Conservation (phyloP, 2,113 vertebrate genomes). For the Xyrauchen texanus region DNA sequence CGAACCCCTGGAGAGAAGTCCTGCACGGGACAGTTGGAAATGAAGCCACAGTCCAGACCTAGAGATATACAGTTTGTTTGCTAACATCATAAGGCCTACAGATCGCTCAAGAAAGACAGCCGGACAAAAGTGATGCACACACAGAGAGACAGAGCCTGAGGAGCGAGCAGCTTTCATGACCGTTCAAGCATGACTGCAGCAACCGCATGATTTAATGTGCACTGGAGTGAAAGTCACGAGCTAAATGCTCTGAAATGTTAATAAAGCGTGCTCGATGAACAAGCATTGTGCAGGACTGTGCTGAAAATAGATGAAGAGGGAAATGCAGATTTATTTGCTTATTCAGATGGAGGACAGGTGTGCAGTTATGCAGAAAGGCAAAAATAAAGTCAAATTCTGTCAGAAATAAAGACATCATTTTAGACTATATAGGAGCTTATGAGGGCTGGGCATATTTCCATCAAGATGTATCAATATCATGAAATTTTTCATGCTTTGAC, state of each 20-base stretch:
- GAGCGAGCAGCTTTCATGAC: neutral
- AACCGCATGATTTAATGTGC: slow-evolving; percentile 8
- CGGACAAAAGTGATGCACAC: neutral
- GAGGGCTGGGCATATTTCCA: too few species aligned
- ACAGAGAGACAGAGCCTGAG: slow-evolving; percentile 55
- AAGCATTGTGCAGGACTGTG: neutral
- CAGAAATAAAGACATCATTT: too few species aligned
- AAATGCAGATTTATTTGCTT: slow-evolving; percentile 16
- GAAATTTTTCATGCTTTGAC: too few species aligned
- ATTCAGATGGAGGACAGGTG: neutral
- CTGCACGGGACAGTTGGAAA: too few species aligned
- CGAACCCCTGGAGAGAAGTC: too few species aligned
- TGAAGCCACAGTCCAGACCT: too few species aligned
- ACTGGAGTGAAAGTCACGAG: neutral
- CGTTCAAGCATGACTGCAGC: slow-evolving; percentile 16
- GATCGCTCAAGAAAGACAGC: neutral
- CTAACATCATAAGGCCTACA: neutral
- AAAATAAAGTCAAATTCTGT: too few species aligned
- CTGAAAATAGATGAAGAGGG: slow-evolving; percentile 2
- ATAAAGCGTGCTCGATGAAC: neutral
- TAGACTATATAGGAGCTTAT: too few species aligned
- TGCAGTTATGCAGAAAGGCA: too few species aligned
- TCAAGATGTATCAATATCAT: too few species aligned
- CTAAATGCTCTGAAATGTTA: neutral
- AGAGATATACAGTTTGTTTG: neutral